A percentile compares a stretch with the other conserved stretches of the same genome.
Conservation (phyloP, 1,140 invertebrate species). For the Drosophila bipectinata region DNA sequence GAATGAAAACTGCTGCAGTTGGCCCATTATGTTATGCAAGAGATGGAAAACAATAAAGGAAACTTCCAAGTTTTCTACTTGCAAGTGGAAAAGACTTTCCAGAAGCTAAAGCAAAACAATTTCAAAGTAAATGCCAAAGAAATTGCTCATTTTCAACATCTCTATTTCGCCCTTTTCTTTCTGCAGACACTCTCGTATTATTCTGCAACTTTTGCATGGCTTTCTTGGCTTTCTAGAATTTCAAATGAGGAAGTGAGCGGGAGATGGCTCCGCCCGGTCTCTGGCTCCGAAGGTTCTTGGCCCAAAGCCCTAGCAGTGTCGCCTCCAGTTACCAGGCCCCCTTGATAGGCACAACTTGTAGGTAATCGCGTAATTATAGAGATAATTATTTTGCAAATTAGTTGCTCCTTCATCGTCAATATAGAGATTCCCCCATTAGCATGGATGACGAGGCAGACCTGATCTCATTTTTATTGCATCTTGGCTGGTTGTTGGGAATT, state of each 20-base stretch:
- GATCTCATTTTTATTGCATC: slow-evolving; percentile 31
- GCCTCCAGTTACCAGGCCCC: slow-evolving; percentile 19
- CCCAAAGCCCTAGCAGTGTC: slow-evolving; percentile 58
- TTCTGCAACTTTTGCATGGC: neutral
- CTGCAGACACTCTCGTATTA: neutral
- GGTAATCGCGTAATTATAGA: slow-evolving; percentile 37
- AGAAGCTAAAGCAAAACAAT: slow-evolving; percentile 53
- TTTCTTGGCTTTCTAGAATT: slow-evolving; percentile 55
- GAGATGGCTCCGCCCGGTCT: slow-evolving; percentile 49
- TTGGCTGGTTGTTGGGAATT: slow-evolving; percentile 11
- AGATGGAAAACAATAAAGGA: slow-evolving; percentile 62
- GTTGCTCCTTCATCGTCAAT: slow-evolving; percentile 17
- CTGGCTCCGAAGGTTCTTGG: slow-evolving; percentile 3
- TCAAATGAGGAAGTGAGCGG: slow-evolving; percentile 45
- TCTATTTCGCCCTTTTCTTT: slow-evolving; percentile 9
- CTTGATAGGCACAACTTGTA: slow-evolving; percentile 29
- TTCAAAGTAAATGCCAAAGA: slow-evolving; percentile 62
- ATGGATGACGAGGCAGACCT: slow-evolving; percentile 16
- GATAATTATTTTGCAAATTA: slow-evolving; percentile 45
- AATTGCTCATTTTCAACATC: slow-evolving; percentile 66
- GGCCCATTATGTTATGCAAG: slow-evolving; percentile 47
- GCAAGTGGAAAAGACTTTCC: neutral
- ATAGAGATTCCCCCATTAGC: slow-evolving; percentile 29
- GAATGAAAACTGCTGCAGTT: slow-evolving; percentile 7
- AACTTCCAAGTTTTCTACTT: slow-evolving; percentile 28